Conservation (phyloP, 2,113 vertebrate species). For the Centrocercus urophasianus region DNA sequence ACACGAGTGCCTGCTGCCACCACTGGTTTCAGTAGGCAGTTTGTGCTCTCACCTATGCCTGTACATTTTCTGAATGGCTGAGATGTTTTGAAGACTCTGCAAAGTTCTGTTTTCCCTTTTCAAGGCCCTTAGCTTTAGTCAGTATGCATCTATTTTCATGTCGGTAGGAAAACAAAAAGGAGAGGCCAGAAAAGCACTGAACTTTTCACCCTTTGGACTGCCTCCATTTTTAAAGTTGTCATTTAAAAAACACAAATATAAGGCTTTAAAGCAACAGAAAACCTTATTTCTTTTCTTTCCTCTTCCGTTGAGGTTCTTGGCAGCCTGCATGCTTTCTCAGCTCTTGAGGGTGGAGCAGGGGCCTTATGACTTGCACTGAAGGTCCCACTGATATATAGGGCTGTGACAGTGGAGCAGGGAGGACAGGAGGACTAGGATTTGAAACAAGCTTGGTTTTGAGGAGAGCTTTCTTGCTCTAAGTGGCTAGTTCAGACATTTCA, state of each 20-base stretch:
- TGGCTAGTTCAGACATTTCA: background rate
- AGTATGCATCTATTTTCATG: fast-evolving
- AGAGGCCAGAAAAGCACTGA: background rate
- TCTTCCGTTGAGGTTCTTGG: background rate
- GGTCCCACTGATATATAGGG: background rate
- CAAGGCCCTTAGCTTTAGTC: background rate
- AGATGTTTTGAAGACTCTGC: background rate
- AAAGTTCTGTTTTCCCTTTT: background rate
- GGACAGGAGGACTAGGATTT: background rate
- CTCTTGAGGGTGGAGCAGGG: background rate
- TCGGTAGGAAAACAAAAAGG: background rate
- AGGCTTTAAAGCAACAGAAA: background rate
- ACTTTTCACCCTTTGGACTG: background rate
- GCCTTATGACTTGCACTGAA: background rate
- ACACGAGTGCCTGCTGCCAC: fast-evolving
- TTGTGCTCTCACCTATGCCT: background rate
- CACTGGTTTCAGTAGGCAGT: fast-evolving
- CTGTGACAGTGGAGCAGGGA: background rate
- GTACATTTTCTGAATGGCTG: background rate
- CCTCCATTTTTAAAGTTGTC: background rate
- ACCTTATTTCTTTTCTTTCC: background rate
- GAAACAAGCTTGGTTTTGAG: background rate
- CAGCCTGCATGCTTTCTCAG: background rate
- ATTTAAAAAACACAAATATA: background rate
- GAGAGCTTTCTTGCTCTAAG: background rate